phyloP scores from a whole-genome alignment of 1,140 invertebrate genomes.

The Pseudomyrmex concolor region DNA sequence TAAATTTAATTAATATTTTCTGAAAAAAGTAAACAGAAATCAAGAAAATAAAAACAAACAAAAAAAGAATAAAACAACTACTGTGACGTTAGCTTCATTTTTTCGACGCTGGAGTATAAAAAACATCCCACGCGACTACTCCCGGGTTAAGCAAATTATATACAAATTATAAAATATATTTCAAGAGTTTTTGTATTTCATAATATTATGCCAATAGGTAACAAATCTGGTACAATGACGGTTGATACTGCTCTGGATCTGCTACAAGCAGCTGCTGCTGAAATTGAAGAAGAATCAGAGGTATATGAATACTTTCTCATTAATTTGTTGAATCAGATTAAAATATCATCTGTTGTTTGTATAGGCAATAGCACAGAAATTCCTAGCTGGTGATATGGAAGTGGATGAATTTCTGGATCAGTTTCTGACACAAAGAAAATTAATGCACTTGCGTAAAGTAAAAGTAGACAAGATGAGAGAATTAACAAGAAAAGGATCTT shows the following conservation, averaged over 20 bases:
- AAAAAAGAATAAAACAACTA: no score
- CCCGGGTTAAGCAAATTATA: no score
- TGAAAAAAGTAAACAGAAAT: no score
- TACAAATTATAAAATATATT: no score
- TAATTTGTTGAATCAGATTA: constrained; percentile 24
- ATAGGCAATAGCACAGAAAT: constrained; percentile 89
- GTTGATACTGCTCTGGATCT: constrained; percentile 93
- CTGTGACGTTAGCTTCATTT: no score
- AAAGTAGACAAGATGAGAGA: constrained; percentile 95
- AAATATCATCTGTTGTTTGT: constrained; percentile 43
- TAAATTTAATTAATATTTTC: no score
- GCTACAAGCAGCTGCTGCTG: constrained; percentile 93
- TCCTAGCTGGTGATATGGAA: constrained; percentile 89
- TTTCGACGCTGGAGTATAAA: no score
- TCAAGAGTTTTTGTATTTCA: neutral
- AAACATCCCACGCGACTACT: no score
- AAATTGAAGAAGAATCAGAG: constrained; percentile 95
- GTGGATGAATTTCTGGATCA: constrained; percentile 92
- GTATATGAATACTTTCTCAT: constrained; percentile 75
- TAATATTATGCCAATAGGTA: constrained; percentile 81
- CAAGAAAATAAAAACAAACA: no score
- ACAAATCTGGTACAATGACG: constrained; percentile 89
- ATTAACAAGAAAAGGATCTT: constrained; percentile 86
- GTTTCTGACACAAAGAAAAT: constrained; percentile 90
- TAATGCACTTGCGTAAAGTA: constrained; percentile 92